A percentile compares a stretch with the other conserved stretches of the same genome.
These are phyloP conservation scores for Hemicrepidius hirtus DNA, from an alignment of 2,888 invertebrate species.

Conservation along the genomic window DNA sequence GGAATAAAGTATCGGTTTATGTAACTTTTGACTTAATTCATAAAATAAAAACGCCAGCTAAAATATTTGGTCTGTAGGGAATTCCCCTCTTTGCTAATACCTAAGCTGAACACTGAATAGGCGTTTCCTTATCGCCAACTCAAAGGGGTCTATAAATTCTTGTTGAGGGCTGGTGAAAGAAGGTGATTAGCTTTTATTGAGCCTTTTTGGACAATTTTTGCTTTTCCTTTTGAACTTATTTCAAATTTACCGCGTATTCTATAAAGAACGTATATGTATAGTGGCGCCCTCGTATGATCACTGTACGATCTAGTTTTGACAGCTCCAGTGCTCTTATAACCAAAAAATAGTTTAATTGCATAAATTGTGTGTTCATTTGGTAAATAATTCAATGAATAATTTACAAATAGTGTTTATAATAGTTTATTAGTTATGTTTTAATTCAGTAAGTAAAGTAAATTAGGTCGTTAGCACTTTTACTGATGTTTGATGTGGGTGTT, in stretches of 20 bases:
- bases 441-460: conserved; percentile 44
- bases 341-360: conserved; percentile 48
- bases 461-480: background rate
- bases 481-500: conserved; percentile 46
- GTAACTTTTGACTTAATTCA: too few relatives aligned
- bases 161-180: too few relatives aligned
- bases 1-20: too few relatives aligned
- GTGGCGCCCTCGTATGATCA: conserved; percentile 25
- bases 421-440: conserved; percentile 43
- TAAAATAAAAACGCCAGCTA: too few relatives aligned
- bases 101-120: too few relatives aligned
- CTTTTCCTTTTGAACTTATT: background rate
- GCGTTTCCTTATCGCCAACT: too few relatives aligned
- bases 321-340: conserved; percentile 48
- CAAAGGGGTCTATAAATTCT: too few relatives aligned
- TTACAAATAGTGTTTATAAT: conserved; percentile 19
- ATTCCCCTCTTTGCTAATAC: too few relatives aligned
- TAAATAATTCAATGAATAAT: conserved; percentile 39
- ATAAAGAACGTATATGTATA: background rate
- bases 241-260: conserved; percentile 17
- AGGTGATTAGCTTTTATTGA: too few relatives aligned
- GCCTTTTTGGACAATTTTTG: too few relatives aligned
- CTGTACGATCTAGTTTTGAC: conserved; percentile 41
- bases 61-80: too few relatives aligned
- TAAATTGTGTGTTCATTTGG: conserved; percentile 42